Evolutionary conservation across 2,888 invertebrate species (phyloP), one percentile per base, ranked within the genome.

Genomic region (Parnassius mnemosyne): DNA sequence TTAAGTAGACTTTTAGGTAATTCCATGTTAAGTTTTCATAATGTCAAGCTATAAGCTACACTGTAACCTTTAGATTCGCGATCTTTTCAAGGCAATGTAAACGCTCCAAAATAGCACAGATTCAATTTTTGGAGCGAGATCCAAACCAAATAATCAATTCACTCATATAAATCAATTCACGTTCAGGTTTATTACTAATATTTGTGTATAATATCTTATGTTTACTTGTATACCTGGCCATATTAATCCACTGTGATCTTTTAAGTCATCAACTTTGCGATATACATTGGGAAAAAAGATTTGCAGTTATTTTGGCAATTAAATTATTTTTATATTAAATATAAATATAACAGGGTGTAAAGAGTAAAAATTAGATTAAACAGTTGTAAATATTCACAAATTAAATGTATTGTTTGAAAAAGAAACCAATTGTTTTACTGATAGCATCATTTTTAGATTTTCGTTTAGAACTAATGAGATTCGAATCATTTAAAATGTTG

Each of bases 351-450:
- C 60, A 57, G 57, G 64, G 63, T 65, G 64, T 65, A 62, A 47
- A 60, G 64, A 60, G 60, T 65, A 56, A 60, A 62, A 46, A 13
- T 1, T 60, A 63, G 53, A 60, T n/a, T 52, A 59, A 56, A 60
- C 60, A 20, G 60, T 53, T 81, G 77, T 81, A 80, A 79, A 80
- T 81, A 81, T 76, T 78, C 74, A 68, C 16, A 69, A 72, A 86
- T 81, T 85, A 84, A 83, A 86, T 81, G 77, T 81, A 80, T 84
- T 80, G 69, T 74, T 71, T 68, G 72, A 72, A 72, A 69, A 53
- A 61, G n/a, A 10, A 25, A 25, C 52, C 49, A 53, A 65, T 68
- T 65, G 54, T 62, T 62, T 62, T 60, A 47, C 16, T 41, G 12
- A 51, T 34, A 3, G 25, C 25, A 25, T 49, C 41, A n/a, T 34